Evolutionary conservation across 1,140 invertebrate genomes (phyloP), one percentile per base, ranked within the genome.

Genomic region (Macrostomum lignano): DNA sequence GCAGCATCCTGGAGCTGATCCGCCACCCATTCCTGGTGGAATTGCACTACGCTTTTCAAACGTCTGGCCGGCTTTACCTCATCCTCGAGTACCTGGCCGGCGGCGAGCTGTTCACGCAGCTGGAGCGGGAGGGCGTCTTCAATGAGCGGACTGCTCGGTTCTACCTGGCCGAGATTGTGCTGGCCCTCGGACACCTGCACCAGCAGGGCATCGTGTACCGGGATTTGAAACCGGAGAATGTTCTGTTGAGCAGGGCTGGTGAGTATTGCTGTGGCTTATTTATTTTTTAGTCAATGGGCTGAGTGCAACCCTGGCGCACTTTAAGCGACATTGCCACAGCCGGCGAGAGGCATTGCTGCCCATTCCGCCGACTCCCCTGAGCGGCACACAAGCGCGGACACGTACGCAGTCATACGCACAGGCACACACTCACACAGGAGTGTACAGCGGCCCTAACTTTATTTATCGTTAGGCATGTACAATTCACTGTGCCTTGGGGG

Each of bases 11-110:
- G 3, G 26, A 28, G 19, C 36, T 41, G n/a, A 17, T 69, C 37
- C 57, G 88, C 75, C 84, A 93, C 66, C 84, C 86, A 32, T 96
- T 96, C 56, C 88, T 98, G 50, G 86, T 94, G 42, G 79, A 94
- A 60, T 63, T 98, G 50, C 78, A 79, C 45, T 98, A 96, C 63
- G 88, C 88, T 42, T 98, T 96, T 56, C 88, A 98, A 74, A 96
- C 88, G 36, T 76, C 74, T 46, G 82, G 56, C 28, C 94, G 96
- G 66, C 55, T 98, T 38, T 96, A 96, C 61, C 66, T 98, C 47
- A 91, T 96, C 48, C 63, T 96, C 53, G 88, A 98, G 62, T 98
- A 93, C 64, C 65, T 96, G 40, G 78, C 75, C 56, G 88, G 88
- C 17, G 88, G 88, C 24, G 88, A 96, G 62, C 61, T 98, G 17